phyloP scores from a whole-genome alignment of 1,140 invertebrate genomes.

The Drosophila bipectinata region DNA sequence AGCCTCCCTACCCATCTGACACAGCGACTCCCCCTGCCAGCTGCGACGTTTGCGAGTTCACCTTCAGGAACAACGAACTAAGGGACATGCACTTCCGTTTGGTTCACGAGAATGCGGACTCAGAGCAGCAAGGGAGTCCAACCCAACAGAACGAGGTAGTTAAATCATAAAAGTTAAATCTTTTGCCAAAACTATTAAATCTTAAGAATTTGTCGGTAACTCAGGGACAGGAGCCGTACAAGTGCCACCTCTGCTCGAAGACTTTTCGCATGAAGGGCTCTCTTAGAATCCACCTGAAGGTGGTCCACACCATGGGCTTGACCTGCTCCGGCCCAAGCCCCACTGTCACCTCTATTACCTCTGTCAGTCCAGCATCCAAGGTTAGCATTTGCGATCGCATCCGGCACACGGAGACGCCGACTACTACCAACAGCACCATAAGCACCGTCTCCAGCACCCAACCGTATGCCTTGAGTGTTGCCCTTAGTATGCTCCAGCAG shows the following conservation, averaged over 20 bases:
- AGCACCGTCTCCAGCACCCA: slow-evolving; percentile 28
- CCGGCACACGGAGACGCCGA: slow-evolving; percentile 64
- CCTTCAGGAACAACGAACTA: slow-evolving; percentile 88
- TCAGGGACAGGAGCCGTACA: slow-evolving; percentile 85
- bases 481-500: slow-evolving; percentile 69
- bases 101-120: slow-evolving; percentile 86
- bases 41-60: slow-evolving; percentile 89
- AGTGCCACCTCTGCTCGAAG: slow-evolving; percentile 91
- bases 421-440: slow-evolving; percentile 2
- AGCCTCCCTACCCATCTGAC: slow-evolving; percentile 11
- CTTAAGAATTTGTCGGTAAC: neutral
- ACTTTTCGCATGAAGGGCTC: slow-evolving; percentile 92
- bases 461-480: slow-evolving; percentile 65
- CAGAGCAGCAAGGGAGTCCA: slow-evolving; percentile 1
- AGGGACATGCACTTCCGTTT: slow-evolving; percentile 90
- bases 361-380: slow-evolving; percentile 50
- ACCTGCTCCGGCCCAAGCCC: slow-evolving; percentile 66
- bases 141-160: slow-evolving; percentile 15
- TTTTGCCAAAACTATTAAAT: neutral
- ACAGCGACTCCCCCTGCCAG: slow-evolving; percentile 61
- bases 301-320: slow-evolving; percentile 87
- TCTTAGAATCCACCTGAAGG: slow-evolving; percentile 91
- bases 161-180: neutral
- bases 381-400: slow-evolving; percentile 82
- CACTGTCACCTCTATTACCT: slow-evolving; percentile 1